phyloP scores from a whole-genome alignment of 2,113 vertebrate genomes.

The Chelonoidis abingdonii region DNA sequence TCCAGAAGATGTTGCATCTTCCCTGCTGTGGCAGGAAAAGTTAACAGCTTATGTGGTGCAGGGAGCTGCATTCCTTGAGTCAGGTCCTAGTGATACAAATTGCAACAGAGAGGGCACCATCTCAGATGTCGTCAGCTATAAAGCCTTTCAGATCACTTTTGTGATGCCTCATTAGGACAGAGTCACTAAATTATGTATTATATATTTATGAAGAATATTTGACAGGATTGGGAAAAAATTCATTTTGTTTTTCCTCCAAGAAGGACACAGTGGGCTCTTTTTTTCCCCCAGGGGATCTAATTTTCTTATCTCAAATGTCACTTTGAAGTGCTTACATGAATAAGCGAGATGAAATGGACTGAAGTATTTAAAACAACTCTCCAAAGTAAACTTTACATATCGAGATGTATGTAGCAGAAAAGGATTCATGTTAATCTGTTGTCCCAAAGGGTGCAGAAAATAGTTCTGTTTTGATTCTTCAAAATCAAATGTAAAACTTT shows the following conservation, averaged over 20 bases:
- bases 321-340: not conserved
- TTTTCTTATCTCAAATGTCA: not conserved
- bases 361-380: not conserved
- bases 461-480: not conserved
- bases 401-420: not conserved
- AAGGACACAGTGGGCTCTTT: not conserved
- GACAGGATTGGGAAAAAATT: not conserved
- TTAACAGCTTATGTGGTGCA: too few species aligned
- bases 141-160: too few species aligned
- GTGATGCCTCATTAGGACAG: too few species aligned
- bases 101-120: too few species aligned
- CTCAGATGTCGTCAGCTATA: too few species aligned
- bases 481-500: not conserved
- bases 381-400: not conserved
- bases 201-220: not conserved
- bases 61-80: too few species aligned
- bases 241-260: not conserved
- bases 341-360: not conserved
- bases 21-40: too few species aligned
- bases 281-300: not conserved
- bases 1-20: too few species aligned
- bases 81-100: too few species aligned
- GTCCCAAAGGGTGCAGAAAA: not conserved
- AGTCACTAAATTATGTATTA: too few species aligned
- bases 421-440: not conserved